Base-by-base conservation (phyloP, 2,888 invertebrate species). In the Pristionchus arcanus region DNA sequence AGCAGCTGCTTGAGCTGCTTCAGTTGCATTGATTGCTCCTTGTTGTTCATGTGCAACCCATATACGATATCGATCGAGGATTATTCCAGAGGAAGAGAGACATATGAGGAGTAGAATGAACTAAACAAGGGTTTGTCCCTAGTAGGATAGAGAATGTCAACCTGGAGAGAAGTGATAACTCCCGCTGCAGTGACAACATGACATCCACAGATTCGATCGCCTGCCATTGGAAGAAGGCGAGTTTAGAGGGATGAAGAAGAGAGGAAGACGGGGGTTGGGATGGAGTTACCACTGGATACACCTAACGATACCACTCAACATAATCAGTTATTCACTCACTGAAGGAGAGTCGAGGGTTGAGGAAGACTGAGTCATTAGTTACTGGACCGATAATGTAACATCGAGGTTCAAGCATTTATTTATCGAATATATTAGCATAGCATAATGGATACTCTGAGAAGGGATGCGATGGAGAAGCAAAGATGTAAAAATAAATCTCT, bases 131-230 rank as follows among this genome's bases (percentile, higher is more conserved):
- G 55, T 11, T 53, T 55, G 42, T 34, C 7, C 21, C 5, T 55
- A 59, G 13, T n/a, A 5, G n/a, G 84, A 55, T 5, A n/a, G 1
- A 66, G 68, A 37, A 2, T 53, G 31, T 16, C 19, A 49, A 92
- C 92, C 90, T 93, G 93, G 9, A 93, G 89, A 89, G 92, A 92
- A 63, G 92, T 92, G 19, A 92, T 91, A 15, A 93, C 92, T n/a
- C 93, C 93, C 31, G 93, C 93, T 37, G 92, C 92, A 19, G 93
- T 93, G 21, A 93, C 91, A 28, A 92, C 93, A 91, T 93, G 92
- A 87, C 93, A 93, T 37, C 93, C 93, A 81, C 93, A 93, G 49
- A 93, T 90, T 90, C 92, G 91, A 86, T 93, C 93, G 34, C 74
- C 71, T 16, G 86, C 68, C 86, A 86, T 86, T 37, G 28, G n/a